Percentiles rank a stretch among this genome's conserved stretches.
phyloP scores from a whole-genome alignment of 2,113 vertebrate genomes.

The Erpornis zantholeuca region DNA sequence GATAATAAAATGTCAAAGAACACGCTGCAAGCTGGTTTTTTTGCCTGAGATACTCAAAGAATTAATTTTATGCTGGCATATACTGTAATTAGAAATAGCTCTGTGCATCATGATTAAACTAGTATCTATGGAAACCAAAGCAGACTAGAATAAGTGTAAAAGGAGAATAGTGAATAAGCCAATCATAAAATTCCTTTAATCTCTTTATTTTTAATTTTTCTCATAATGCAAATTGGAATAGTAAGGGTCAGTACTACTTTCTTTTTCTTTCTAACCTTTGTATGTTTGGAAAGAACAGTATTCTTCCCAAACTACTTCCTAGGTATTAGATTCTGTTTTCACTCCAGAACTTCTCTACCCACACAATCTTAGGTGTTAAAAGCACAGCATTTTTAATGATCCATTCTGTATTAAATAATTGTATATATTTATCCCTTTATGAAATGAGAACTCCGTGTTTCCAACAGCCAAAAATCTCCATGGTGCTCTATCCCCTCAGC shows the following conservation, averaged over 20 bases:
- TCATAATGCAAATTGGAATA: neutral
- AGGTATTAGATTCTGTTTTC: neutral
- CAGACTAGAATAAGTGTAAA: slow-evolving; percentile 64
- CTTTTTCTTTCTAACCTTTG: neutral
- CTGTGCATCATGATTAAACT: slow-evolving; percentile 76
- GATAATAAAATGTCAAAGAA: slow-evolving; percentile 68
- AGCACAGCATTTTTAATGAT: neutral
- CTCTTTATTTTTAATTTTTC: slow-evolving; percentile 60
- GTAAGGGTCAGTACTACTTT: neutral
- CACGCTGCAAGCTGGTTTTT: slow-evolving; percentile 66
- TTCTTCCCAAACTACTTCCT: neutral
- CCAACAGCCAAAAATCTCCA: neutral
- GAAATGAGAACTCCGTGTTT: neutral
- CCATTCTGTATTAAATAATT: slow-evolving; percentile 6
- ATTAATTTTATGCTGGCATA: slow-evolving; percentile 80
- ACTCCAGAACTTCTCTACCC: neutral
- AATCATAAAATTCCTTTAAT: slow-evolving; percentile 56
- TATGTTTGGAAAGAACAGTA: neutral
- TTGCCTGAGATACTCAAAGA: slow-evolving; percentile 71
- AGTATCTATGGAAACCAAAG: slow-evolving; percentile 79
- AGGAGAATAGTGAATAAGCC: slow-evolving; percentile 57
- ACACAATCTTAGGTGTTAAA: neutral
- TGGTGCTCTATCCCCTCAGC: neutral
- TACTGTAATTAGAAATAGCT: slow-evolving; percentile 81
- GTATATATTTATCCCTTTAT: neutral